A percentile compares a stretch with the other conserved stretches of the same genome.
Evolutionary conservation across 2,888 invertebrate genomes (phyloP).

Genomic region (Synergus gifuensis): DNA sequence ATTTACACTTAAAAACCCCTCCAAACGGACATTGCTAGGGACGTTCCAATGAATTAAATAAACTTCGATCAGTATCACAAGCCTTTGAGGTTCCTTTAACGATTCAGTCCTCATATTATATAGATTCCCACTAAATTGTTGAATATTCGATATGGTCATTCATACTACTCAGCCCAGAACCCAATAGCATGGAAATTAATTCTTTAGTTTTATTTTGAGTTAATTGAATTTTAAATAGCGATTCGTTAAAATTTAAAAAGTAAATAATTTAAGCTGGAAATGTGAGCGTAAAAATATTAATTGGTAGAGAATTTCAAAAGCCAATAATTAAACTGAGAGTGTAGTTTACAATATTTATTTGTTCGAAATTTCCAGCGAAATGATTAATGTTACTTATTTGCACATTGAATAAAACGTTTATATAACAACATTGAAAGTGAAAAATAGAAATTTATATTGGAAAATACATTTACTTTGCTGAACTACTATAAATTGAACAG

Average conservation of each 20-base stretch:
- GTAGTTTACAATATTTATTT: no score
- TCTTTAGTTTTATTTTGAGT: not conserved
- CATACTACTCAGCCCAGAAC: not conserved
- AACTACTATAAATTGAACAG: not conserved
- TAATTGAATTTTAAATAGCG: not conserved
- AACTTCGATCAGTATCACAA: not conserved
- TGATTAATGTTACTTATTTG: not conserved
- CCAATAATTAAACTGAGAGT: no score
- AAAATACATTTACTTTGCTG: not conserved
- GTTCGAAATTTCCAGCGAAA: not conserved
- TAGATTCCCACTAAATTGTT: not conserved
- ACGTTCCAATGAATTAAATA: constrained; percentile 26
- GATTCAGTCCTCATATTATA: not conserved
- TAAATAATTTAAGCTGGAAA: not conserved
- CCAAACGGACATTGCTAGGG: not conserved
- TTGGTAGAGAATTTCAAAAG: no score
- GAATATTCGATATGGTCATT: not conserved
- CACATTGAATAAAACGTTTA: not conserved
- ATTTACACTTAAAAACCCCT: constrained; percentile 17
- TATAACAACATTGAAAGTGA: not conserved
- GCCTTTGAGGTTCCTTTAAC: not conserved
- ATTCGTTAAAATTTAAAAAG: not conserved
- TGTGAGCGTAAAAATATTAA: no score
- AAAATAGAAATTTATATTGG: not conserved
- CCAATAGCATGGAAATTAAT: not conserved